Conservation (phyloP, 2,888 invertebrate species). For the Agrotis puta region DNA sequence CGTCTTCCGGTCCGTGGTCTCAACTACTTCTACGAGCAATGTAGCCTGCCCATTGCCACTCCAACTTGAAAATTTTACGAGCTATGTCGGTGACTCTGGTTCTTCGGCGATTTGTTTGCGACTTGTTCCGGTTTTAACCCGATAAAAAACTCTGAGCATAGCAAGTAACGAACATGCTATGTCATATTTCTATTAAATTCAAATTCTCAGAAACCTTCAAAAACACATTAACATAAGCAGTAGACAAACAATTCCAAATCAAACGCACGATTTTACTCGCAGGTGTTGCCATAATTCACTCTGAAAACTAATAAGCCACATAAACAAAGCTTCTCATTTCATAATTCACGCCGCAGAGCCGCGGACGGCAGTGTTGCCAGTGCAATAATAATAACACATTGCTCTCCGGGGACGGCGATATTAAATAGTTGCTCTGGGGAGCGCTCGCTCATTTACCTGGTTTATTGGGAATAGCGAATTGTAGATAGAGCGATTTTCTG, state of each 20-base stretch:
- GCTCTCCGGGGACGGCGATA: conserved; percentile 45
- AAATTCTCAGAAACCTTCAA: too few species aligned
- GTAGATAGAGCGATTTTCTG: not conserved
- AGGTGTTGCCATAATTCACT: conserved; percentile 43
- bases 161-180: too few species aligned
- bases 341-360: conserved; percentile 51
- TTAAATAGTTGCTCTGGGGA: conserved; percentile 52
- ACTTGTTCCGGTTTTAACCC: too few species aligned
- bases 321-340: conserved; percentile 46
- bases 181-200: too few species aligned
- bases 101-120: too few species aligned
- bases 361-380: conserved; percentile 32
- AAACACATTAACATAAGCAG: too few species aligned
- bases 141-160: too few species aligned
- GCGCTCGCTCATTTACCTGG: conserved; percentile 52
- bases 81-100: too few species aligned
- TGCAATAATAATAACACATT: conserved; percentile 63
- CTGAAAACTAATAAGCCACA: conserved; percentile 48
- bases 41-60: too few species aligned
- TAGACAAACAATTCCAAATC: conserved; percentile 6
- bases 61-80: too few species aligned
- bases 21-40: too few species aligned
- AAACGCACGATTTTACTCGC: not conserved
- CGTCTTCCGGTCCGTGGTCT: too few species aligned
- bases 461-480: conserved; percentile 26